phyloP scores from a whole-genome alignment of 2,888 invertebrate species.

The Oegoconia quadripuncta region DNA sequence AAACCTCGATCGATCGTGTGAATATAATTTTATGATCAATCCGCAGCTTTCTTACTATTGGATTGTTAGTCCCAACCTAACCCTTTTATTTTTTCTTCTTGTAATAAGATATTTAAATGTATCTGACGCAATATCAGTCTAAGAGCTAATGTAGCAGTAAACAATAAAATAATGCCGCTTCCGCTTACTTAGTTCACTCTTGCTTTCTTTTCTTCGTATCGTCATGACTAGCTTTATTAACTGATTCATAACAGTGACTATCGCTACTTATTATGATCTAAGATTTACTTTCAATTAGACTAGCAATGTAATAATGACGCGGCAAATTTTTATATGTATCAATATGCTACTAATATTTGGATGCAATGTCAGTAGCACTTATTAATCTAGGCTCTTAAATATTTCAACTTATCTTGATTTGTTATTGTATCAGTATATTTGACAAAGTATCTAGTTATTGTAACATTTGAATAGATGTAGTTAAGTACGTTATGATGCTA shows the following conservation, averaged over 20 bases:
- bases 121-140: conserved; percentile 10
- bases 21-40: conserved; percentile 53
- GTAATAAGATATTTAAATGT: background rate
- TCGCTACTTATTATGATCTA: conserved; percentile 25
- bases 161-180: conserved; percentile 25
- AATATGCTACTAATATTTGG: background rate
- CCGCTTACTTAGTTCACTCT: conserved; percentile 23
- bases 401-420: too few species aligned
- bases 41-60: conserved; percentile 29
- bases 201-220: conserved; percentile 33
- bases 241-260: conserved; percentile 38
- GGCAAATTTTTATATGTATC: conserved; percentile 14
- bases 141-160: conserved; percentile 20
- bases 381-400: conserved; percentile 8
- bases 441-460: too few species aligned
- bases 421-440: too few species aligned
- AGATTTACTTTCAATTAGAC: conserved; percentile 42
- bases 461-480: too few species aligned
- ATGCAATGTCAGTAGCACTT: too few species aligned
- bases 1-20: conserved; percentile 65
- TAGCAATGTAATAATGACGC: conserved; percentile 29
- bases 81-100: conserved; percentile 7
- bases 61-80: conserved; percentile 5
- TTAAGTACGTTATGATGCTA: conserved; percentile 11
- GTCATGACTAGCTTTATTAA: conserved; percentile 41